phyloP scores from a whole-genome alignment of 2,113 vertebrate genomes.

The Tonatia bakeri region DNA sequence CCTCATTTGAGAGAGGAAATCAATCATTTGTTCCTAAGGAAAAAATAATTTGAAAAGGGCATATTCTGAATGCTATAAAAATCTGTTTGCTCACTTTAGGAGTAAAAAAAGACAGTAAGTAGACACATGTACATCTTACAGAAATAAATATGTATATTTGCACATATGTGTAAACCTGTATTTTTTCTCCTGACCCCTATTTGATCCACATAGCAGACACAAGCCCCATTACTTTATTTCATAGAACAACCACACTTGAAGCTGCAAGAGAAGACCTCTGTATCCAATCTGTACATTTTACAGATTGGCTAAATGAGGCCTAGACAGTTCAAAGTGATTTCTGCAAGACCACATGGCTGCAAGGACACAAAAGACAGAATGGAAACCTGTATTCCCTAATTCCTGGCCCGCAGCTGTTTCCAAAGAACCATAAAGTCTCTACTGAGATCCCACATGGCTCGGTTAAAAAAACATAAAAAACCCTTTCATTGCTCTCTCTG shows the following conservation, averaged over 20 bases:
- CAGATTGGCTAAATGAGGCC: not conserved
- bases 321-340: not conserved
- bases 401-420: not conserved
- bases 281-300: not conserved
- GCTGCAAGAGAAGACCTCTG: not conserved
- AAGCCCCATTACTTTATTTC: not conserved
- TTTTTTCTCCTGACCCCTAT: not conserved
- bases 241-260: not conserved
- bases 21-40: not conserved
- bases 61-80: not conserved
- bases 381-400: not conserved
- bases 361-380: not conserved
- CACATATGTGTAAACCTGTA: not conserved
- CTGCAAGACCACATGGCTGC: not conserved
- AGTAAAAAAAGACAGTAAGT: not conserved
- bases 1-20: not conserved
- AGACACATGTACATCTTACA: not conserved
- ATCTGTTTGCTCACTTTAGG: not conserved
- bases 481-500: not conserved
- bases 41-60: not conserved
- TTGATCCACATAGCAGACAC: not conserved
- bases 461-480: not conserved
- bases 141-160: not conserved
- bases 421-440: not conserved
- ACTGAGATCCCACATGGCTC: not conserved